These are phyloP conservation scores for Gymnogyps californianus DNA, from an alignment of 2,113 vertebrate species.

Conservation along the genomic window DNA sequence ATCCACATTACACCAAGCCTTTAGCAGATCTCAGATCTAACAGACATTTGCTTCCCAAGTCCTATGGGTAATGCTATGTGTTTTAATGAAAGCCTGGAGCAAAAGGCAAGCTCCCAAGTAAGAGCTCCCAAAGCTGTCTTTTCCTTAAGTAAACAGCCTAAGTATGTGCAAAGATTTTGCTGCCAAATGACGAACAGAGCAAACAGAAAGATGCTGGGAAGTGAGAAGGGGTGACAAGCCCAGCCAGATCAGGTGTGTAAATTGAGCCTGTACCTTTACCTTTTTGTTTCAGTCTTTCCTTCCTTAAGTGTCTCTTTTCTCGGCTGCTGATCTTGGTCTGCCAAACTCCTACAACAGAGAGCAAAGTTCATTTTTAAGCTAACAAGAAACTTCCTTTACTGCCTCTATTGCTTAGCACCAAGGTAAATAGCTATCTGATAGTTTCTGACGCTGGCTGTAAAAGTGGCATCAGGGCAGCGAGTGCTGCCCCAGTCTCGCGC, in stretches of 20 bases:
- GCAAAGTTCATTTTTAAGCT: neutral
- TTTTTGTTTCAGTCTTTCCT: slow-evolving; percentile 66
- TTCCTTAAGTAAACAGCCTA: neutral
- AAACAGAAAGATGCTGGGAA: neutral
- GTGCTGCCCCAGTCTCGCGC: rapidly evolving
- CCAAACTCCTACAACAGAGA: slow-evolving; percentile 58
- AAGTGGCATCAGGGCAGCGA: neutral
- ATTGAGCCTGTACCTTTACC: slow-evolving; percentile 4
- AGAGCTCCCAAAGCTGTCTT: neutral
- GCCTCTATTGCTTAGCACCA: neutral
- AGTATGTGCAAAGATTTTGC: neutral
- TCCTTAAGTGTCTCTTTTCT: slow-evolving; percentile 64
- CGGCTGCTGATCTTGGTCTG: slow-evolving; percentile 69
- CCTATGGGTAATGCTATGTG: neutral
- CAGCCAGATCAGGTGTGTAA: neutral
- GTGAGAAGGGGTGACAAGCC: neutral
- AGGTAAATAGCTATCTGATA: neutral
- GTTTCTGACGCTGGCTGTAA: neutral
- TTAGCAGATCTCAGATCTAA: neutral
- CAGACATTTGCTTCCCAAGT: neutral
- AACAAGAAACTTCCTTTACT: neutral
- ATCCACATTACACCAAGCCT: neutral
- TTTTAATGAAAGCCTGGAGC: neutral
- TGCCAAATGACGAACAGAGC: neutral
- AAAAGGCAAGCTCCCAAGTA: neutral